Evolutionary conservation across 2,113 vertebrate species (phyloP).

Genomic region (Callochromis pleurospilus): DNA sequence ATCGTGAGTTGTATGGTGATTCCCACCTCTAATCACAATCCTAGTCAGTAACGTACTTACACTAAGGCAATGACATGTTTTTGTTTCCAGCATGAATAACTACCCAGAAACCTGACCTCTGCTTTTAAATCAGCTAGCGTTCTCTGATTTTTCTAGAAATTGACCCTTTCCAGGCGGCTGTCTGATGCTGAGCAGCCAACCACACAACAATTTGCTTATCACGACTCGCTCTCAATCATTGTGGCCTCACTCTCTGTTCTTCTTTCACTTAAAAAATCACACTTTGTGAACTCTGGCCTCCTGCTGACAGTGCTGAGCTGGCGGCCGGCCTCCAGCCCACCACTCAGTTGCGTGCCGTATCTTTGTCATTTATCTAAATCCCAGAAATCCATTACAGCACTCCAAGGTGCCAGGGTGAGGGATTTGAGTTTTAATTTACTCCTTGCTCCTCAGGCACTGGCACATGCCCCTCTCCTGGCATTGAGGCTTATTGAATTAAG

Average conservation of each 20-base stretch:
- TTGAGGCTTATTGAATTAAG: conserved; percentile 24
- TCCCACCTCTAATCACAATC: background rate
- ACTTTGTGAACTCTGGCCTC: conserved; percentile 16
- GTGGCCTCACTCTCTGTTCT: background rate
- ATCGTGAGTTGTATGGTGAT: no score
- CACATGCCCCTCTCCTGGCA: background rate
- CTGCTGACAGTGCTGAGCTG: conserved; percentile 8
- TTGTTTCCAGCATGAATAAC: background rate
- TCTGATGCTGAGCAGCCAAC: background rate
- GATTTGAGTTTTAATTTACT: conserved; percentile 46
- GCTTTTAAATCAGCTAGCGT: background rate
- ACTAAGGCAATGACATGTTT: background rate
- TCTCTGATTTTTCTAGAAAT: background rate
- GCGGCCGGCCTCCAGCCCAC: background rate
- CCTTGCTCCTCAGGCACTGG: conserved; percentile 1
- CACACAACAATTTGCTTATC: background rate
- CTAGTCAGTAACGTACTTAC: background rate
- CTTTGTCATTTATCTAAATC: conserved; percentile 58
- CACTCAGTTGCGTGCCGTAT: conserved; percentile 7
- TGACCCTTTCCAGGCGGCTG: background rate
- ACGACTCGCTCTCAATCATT: background rate
- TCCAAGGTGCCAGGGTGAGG: conserved; percentile 14
- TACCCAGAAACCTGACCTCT: background rate
- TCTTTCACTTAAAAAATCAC: background rate
- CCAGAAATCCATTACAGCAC: conserved; percentile 50